Percentiles rank a stretch among this genome's conserved stretches.
Evolutionary conservation across 2,888 invertebrate genomes (phyloP).

Genomic region (Dendrolimus pini): DNA sequence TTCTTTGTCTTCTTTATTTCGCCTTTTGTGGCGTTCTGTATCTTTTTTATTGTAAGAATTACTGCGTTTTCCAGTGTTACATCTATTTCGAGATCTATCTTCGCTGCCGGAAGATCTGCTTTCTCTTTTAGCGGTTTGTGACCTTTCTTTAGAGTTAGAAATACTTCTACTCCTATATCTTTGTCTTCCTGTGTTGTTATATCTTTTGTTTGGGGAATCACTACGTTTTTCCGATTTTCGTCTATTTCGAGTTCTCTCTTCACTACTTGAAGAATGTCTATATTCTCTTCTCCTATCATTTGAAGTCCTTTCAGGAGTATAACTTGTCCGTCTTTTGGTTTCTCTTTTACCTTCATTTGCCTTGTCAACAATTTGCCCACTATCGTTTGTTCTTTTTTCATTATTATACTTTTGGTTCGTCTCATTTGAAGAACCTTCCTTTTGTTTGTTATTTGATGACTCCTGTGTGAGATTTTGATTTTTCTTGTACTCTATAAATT

Average conservation of each 20-base stretch:
- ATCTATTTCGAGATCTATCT: constrained; percentile 16
- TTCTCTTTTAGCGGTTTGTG: constrained; percentile 6
- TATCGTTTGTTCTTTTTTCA: constrained; percentile 14
- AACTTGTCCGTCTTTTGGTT: not conserved
- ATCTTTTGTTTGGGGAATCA: constrained; percentile 13
- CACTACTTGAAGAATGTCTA: constrained; percentile 4
- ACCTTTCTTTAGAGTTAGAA: constrained; percentile 5
- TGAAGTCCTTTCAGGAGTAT: constrained; percentile 9
- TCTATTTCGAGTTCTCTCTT: not conserved
- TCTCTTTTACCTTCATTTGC: constrained; percentile 6
- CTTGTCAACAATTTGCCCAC: constrained; percentile 7
- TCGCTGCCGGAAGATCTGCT: constrained; percentile 3
- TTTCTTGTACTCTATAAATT: constrained; percentile 82
- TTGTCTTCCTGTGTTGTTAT: constrained; percentile 30
- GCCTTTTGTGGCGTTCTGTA: constrained; percentile 6
- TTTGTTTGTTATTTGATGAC: constrained; percentile 36
- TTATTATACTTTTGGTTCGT: constrained; percentile 26
- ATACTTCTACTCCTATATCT: constrained; percentile 4
- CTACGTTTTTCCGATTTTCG: not conserved
- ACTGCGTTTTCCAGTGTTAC: constrained; percentile 18
- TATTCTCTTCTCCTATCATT: constrained; percentile 20
- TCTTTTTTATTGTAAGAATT: constrained; percentile 11
- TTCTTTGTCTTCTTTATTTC: constrained; percentile 9
- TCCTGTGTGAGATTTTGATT: constrained; percentile 43
- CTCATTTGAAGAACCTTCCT: constrained; percentile 29